phyloP scores from a whole-genome alignment of 2,888 invertebrate genomes.

The Saturnia japonica region DNA sequence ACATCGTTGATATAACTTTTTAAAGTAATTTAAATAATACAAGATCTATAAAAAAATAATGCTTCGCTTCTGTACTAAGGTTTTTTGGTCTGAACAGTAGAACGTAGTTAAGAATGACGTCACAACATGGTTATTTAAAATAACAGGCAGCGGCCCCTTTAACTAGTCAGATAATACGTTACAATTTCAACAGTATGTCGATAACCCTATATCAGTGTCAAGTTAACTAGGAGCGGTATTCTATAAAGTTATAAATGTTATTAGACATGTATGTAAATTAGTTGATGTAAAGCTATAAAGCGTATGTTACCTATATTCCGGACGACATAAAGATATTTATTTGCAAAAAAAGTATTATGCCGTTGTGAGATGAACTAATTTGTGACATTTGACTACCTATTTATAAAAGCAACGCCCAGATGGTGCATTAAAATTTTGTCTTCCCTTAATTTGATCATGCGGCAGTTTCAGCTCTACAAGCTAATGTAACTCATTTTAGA shows the following conservation, averaged over 20 bases:
- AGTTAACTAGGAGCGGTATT: constrained; percentile 50
- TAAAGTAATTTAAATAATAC: not conserved
- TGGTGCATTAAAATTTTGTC: too few species aligned
- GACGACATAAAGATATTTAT: not conserved
- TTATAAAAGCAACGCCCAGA: not conserved
- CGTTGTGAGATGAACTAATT: not conserved
- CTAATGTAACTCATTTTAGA: too few species aligned
- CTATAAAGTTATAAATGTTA: constrained; percentile 29
- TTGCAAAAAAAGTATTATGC: not conserved
- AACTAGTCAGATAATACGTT: constrained; percentile 60
- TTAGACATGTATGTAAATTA: not conserved
- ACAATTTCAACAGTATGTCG: constrained; percentile 67
- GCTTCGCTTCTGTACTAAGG: not conserved
- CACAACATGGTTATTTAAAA: constrained; percentile 37
- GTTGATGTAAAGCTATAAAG: not conserved
- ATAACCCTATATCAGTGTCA: constrained; percentile 72
- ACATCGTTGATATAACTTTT: not conserved
- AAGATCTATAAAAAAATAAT: not conserved
- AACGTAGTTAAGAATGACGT: constrained; percentile 20
- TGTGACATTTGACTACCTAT: not conserved
- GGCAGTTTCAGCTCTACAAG: too few species aligned
- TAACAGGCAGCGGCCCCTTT: constrained; percentile 48
- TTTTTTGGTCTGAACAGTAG: not conserved
- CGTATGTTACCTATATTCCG: not conserved
- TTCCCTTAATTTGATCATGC: too few species aligned